Evolutionary conservation across 2,113 vertebrate genomes (phyloP).

Genomic region (Pipa parva): DNA sequence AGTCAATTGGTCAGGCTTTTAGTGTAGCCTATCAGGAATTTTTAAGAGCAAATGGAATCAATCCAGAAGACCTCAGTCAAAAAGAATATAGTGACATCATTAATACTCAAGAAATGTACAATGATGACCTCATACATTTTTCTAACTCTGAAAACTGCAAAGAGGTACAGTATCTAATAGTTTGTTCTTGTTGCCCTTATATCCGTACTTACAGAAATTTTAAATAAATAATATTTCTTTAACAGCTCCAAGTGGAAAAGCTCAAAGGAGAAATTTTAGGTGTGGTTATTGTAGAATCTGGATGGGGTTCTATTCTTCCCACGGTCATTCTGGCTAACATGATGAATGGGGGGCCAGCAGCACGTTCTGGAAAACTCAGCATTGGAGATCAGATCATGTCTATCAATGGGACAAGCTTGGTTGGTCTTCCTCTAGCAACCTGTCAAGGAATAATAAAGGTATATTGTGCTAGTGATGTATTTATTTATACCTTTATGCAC

Average conservation of each 20-base stretch:
- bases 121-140: constrained; percentile 97
- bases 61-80: constrained; percentile 97
- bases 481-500: background rate
- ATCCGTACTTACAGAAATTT: background rate
- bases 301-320: constrained; percentile 97
- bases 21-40: constrained; percentile 98
- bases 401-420: constrained; percentile 95
- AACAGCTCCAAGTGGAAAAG: constrained; percentile 92
- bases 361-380: constrained; percentile 94
- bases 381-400: constrained; percentile 99
- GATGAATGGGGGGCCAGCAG: constrained; percentile 94
- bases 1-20: constrained; percentile 97
- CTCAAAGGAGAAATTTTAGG: constrained; percentile 96
- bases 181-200: too few species aligned
- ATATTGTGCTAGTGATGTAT: constrained; percentile 8
- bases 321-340: constrained; percentile 97
- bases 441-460: constrained; percentile 99
- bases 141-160: constrained; percentile 98
- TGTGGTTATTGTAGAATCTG: constrained; percentile 95
- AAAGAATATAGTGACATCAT: constrained; percentile 98
- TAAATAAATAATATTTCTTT: background rate
- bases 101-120: constrained; percentile 99
- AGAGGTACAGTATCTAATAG: constrained; percentile 69
- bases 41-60: constrained; percentile 93
- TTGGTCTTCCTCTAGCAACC: constrained; percentile 93